These are phyloP conservation scores for Melanotaenia boesemani DNA, from an alignment of 2,797 vertebrate genomes.

Conservation along the genomic window DNA sequence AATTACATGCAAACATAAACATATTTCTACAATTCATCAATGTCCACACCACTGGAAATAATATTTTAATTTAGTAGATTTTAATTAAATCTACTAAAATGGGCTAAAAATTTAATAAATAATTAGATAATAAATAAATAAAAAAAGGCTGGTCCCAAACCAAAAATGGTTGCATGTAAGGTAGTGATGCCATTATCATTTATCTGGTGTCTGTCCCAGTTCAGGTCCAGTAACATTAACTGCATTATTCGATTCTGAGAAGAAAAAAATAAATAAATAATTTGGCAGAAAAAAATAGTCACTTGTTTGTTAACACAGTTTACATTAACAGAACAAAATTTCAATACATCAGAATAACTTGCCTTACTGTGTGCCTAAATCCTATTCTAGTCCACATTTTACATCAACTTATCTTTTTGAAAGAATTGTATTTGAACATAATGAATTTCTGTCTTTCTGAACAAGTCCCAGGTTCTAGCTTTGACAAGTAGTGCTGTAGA, in stretches of 20 bases:
- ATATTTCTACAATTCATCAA: background rate
- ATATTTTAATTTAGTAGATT: conserved; percentile 11
- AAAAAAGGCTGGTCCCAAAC: conserved; percentile 6
- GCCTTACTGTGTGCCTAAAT: conserved; percentile 3
- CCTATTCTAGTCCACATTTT: background rate
- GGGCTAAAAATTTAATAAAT: too few species aligned
- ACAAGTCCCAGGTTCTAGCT: conserved; percentile 70
- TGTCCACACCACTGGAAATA: conserved; percentile 5
- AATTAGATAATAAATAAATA: too few species aligned
- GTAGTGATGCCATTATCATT: conserved; percentile 27
- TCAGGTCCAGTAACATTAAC: conserved; percentile 37
- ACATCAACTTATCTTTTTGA: conserved; percentile 9
- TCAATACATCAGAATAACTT: conserved; percentile 3
- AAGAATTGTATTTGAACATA: conserved; percentile 62
- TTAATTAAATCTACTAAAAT: background rate
- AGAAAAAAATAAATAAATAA: background rate
- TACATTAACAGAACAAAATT: background rate
- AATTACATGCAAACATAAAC: conserved; percentile 66
- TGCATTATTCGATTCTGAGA: conserved; percentile 12
- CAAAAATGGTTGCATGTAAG: conserved; percentile 65
- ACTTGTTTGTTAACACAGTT: background rate
- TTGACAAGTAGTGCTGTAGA: conserved; percentile 67
- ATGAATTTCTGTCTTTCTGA: conserved; percentile 68
- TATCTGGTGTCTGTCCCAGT: conserved; percentile 49
- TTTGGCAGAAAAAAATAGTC: background rate